Evolutionary conservation across 2,113 vertebrate species (phyloP).

Genomic region (Uria aalge): DNA sequence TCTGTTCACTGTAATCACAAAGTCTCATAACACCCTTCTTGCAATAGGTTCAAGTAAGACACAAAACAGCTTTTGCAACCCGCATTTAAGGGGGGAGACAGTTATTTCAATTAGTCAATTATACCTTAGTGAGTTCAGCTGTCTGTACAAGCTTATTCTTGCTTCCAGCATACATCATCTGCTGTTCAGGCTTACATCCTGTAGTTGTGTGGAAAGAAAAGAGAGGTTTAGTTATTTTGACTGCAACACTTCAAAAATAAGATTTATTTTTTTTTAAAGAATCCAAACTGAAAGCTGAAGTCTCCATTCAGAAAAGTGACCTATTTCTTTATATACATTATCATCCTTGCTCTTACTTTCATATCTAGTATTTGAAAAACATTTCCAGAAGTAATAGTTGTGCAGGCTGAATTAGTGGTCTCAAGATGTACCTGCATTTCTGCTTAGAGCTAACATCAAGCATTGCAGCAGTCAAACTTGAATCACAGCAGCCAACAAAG

Average conservation of each 20-base stretch:
- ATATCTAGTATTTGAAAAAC: neutral
- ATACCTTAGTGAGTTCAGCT: conserved; percentile 91
- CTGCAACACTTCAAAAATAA: neutral
- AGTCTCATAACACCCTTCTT: neutral
- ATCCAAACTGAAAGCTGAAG: neutral
- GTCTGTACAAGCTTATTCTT: conserved; percentile 95
- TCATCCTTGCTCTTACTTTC: neutral
- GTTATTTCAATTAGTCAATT: neutral
- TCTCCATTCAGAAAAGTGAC: neutral
- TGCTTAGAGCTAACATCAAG: neutral
- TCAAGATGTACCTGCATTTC: neutral
- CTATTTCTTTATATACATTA: neutral
- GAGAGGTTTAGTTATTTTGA: neutral
- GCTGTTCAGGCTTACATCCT: conserved; percentile 94
- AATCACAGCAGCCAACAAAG: neutral
- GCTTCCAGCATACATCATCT: conserved; percentile 99
- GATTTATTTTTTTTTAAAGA: neutral
- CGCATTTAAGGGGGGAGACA: neutral
- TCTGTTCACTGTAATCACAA: neutral
- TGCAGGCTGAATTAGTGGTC: neutral
- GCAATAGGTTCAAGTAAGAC: neutral
- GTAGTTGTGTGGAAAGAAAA: neutral
- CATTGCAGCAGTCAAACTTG: neutral
- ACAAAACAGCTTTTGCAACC: neutral
- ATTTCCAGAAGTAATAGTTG: neutral